phyloP scores from a whole-genome alignment of 2,888 invertebrate genomes.

The Spialia ferax region DNA sequence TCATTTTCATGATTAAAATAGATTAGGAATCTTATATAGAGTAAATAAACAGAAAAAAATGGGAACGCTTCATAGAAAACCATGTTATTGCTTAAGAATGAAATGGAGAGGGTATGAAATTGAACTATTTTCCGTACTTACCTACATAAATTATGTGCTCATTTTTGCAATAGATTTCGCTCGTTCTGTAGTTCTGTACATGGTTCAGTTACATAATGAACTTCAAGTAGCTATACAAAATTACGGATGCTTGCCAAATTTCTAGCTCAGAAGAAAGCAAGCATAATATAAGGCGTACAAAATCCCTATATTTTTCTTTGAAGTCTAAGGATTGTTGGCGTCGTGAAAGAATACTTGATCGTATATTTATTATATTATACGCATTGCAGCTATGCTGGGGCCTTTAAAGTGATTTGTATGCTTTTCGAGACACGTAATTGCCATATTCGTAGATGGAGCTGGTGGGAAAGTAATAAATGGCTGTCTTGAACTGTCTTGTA shows the following conservation, averaged over 20 bases:
- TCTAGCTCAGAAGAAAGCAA: slow-evolving; percentile 36
- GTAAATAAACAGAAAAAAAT: too few relatives aligned
- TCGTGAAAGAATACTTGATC: slow-evolving; percentile 39
- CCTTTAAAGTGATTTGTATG: slow-evolving; percentile 78
- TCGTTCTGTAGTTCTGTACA: slow-evolving; percentile 4
- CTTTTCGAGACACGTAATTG: slow-evolving; percentile 66
- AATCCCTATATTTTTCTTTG: slow-evolving; percentile 38
- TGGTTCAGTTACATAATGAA: slow-evolving; percentile 32
- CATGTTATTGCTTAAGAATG: too few relatives aligned
- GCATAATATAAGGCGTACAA: slow-evolving; percentile 28
- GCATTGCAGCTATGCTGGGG: slow-evolving; percentile 69
- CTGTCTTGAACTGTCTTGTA: slow-evolving; percentile 32
- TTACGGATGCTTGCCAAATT: slow-evolving; percentile 37
- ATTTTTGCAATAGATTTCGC: slow-evolving; percentile 5
- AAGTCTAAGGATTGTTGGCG: slow-evolving; percentile 39
- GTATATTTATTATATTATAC: slow-evolving; percentile 59
- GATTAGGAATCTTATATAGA: too few relatives aligned
- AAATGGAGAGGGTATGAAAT: too few relatives aligned
- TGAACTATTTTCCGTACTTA: too few relatives aligned
- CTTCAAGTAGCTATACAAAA: slow-evolving; percentile 34
- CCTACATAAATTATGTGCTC: too few relatives aligned
- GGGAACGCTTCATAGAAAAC: too few relatives aligned
- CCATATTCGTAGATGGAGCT: slow-evolving; percentile 59
- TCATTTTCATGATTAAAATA: too few relatives aligned
- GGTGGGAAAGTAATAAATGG: slow-evolving; percentile 63